Percentiles rank a stretch among this genome's conserved stretches.
Conservation (phyloP, 2,113 vertebrate species). For the Limnothrissa miodon region DNA sequence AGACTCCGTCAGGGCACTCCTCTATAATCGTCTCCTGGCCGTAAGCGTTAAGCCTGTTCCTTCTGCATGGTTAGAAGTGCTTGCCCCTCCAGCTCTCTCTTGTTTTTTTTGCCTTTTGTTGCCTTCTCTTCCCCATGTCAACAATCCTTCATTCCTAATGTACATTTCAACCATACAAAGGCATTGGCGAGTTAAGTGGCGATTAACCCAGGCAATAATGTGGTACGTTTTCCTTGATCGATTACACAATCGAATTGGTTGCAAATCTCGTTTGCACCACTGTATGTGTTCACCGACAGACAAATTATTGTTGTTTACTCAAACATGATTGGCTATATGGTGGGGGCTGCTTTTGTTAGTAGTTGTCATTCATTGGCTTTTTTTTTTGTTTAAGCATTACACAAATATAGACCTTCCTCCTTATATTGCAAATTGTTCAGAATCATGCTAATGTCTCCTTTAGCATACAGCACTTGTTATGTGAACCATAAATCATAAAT, state of each 20-base stretch:
- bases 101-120: slow-evolving; percentile 27
- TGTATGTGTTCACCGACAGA: not conserved
- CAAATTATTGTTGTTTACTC: not conserved
- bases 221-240: not conserved
- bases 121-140: not conserved
- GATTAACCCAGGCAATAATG: not conserved
- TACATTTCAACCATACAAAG: not conserved
- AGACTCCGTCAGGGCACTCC: not conserved
- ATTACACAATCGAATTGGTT: not conserved
- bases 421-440: not conserved
- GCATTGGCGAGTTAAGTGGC: not conserved
- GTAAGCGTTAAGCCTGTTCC: slow-evolving; percentile 52
- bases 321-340: not conserved
- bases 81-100: slow-evolving; percentile 56
- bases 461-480: not conserved
- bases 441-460: not conserved
- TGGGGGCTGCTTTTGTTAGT: not conserved
- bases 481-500: not conserved
- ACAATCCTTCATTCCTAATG: not conserved
- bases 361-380: not conserved
- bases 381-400: not conserved
- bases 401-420: not conserved
- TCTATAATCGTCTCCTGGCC: slow-evolving; percentile 48
- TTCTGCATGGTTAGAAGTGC: slow-evolving; percentile 67
- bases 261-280: not conserved